A percentile compares a stretch with the other conserved stretches of the same genome.
These are phyloP conservation scores for Myzus persicae DNA, from an alignment of 1,140 invertebrate species.

Conservation along the genomic window DNA sequence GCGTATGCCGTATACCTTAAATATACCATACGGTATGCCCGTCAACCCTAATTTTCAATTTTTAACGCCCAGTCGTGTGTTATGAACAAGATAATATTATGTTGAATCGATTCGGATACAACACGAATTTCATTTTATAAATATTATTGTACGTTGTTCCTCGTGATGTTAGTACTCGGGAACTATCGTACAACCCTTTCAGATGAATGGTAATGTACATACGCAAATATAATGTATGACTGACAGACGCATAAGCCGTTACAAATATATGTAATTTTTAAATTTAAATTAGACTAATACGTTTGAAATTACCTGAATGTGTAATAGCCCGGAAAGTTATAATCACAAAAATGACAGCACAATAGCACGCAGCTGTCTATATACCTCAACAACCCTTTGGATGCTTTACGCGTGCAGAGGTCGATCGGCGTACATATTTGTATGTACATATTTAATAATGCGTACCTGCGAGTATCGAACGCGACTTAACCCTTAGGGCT, in stretches of 20 bases:
- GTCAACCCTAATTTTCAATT: background rate
- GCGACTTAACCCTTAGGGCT: background rate
- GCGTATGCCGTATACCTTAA: background rate
- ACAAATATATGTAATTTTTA: constrained; percentile 24
- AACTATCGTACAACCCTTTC: constrained; percentile 6
- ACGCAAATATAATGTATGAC: background rate
- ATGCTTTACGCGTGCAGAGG: background rate
- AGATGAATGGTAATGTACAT: background rate
- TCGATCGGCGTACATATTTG: background rate
- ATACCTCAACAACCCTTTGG: constrained; percentile 10
- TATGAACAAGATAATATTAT: background rate
- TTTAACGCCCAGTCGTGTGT: background rate
- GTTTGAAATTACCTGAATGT: constrained; percentile 49
- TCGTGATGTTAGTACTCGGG: background rate
- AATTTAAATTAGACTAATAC: constrained; percentile 51
- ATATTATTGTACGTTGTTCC: background rate
- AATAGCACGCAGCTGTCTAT: constrained; percentile 1
- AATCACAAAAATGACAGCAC: constrained; percentile 41
- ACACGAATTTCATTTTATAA: background rate
- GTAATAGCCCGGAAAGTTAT: constrained; percentile 55
- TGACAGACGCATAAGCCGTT: constrained; percentile 36
- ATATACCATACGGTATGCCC: background rate
- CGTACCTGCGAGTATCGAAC: background rate
- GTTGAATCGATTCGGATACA: background rate
- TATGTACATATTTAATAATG: background rate